phyloP scores from a whole-genome alignment of 2,888 invertebrate genomes.

The Muscina levida region DNA sequence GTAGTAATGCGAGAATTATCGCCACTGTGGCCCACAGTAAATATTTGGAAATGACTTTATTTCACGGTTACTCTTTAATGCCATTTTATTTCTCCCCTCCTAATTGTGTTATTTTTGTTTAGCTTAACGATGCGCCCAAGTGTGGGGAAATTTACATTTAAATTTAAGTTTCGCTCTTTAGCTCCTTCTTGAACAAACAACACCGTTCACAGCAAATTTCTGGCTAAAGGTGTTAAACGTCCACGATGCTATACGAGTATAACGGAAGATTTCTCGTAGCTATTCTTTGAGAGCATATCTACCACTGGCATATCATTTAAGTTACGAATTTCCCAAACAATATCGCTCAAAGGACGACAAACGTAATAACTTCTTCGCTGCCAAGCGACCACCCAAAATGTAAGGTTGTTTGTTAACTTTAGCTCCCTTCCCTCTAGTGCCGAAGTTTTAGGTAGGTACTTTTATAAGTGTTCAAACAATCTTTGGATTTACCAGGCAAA shows the following conservation, averaged over 20 bases:
- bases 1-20: no score
- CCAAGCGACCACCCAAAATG: neutral
- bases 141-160: constrained; percentile 52
- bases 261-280: neutral
- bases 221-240: constrained; percentile 52
- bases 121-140: no score
- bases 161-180: constrained; percentile 39
- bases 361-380: neutral
- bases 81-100: constrained; percentile 12
- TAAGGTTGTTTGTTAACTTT: neutral
- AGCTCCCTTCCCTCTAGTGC: no score
- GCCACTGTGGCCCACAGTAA: no score
- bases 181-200: neutral
- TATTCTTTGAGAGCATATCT: neutral
- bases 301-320: neutral
- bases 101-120: constrained; percentile 13
- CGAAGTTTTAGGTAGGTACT: neutral
- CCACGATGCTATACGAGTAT: neutral
- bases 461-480: constrained; percentile 16
- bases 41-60: constrained; percentile 5
- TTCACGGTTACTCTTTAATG: constrained; percentile 1
- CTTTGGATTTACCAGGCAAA: neutral
- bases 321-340: neutral
- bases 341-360: neutral
- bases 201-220: constrained; percentile 11